Base-by-base conservation (phyloP, 1,140 invertebrate genomes). In the Drosophila oshimai region DNA sequence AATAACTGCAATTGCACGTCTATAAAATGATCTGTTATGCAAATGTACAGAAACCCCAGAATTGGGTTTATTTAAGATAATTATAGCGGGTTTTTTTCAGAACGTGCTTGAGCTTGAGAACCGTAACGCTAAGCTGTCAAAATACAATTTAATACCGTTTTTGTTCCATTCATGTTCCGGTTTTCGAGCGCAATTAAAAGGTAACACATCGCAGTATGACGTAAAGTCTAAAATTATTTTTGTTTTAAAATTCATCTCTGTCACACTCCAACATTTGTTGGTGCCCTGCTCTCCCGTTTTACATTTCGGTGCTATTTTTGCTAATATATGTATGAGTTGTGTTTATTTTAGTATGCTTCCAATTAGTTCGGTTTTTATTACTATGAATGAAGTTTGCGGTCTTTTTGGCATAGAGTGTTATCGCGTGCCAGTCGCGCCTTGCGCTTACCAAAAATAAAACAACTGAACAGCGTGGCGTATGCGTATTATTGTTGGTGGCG, bases 331-430 rank as follows among this genome's bases (percentile, higher is more conserved):
- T n/a, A 6, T 17, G 36, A 46, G 18, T 29, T 9, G 12, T 10
- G 24, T 46, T 45, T 37, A 24, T 39, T 67, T 51, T 37, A 15
- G 24, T 12, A 13, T 22, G 24, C 9, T 42, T 20, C 33, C 22
- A n/a, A 45, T 33, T 45, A 4, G 18, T 44, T 24, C 18, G 9
- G 15, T 7, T 13, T 60, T 60, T n/a, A n/a, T n/a, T n/a, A n/a
- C n/a, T 47, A 46, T 70, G 49, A 70, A 70, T 69, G 62, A 70
- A 55, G 61, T 49, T 62, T 49, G 15, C 12, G 33, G 18, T 6
- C 31, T 62, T 39, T 62, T 31, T 6, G 29, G 18, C 41, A 24
- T 18, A 9, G 4, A 24, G 44, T 61, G 39, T 22, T 46, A n/a
- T 2, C 7, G 49, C 20, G 4, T 13, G 29, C 45, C 44, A 42